phyloP scores from a whole-genome alignment of 2,113 vertebrate genomes.

The Pteropus alecto region DNA sequence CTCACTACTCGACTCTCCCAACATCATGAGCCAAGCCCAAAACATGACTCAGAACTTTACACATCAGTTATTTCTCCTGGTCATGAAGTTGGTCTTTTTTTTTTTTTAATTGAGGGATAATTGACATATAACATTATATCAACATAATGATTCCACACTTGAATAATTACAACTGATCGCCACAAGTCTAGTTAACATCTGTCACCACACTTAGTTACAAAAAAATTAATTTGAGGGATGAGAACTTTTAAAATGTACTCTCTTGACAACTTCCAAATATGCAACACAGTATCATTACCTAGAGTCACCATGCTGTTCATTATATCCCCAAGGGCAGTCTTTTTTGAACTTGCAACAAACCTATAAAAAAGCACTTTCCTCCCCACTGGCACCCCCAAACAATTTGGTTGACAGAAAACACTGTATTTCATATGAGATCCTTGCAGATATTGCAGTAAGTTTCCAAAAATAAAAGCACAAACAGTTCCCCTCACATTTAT shows the following conservation, averaged over 20 bases:
- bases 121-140: neutral
- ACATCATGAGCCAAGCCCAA: neutral
- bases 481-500: constrained; percentile 42
- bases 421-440: neutral
- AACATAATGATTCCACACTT: neutral
- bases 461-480: constrained; percentile 70
- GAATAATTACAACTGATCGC: neutral
- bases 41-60: neutral
- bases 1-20: neutral
- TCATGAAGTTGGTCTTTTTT: neutral
- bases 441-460: constrained; percentile 48
- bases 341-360: constrained; percentile 23
- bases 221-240: neutral
- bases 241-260: neutral
- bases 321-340: neutral
- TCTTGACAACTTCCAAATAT: neutral
- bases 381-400: neutral
- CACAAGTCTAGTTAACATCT: neutral
- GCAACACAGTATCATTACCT: neutral
- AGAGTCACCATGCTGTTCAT: neutral
- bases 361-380: neutral
- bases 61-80: neutral
- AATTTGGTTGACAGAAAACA: neutral
- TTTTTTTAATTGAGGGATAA: neutral
- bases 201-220: neutral